phyloP scores from a whole-genome alignment of 2,113 vertebrate genomes.

The Micromys minutus region DNA sequence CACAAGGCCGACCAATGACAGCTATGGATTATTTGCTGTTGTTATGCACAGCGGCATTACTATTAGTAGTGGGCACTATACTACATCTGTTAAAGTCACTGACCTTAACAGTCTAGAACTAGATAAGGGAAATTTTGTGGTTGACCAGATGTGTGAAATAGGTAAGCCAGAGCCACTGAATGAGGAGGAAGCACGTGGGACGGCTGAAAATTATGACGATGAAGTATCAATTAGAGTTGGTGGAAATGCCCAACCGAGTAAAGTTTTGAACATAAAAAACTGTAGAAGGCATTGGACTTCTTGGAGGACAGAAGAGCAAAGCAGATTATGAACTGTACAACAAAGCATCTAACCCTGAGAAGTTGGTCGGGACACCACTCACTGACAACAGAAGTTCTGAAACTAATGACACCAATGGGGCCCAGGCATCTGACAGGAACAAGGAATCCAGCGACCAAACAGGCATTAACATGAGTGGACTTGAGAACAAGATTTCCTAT shows the following conservation, averaged over 20 bases:
- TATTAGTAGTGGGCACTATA: conserved; percentile 98
- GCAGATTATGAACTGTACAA: conserved; percentile 88
- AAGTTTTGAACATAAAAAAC: conserved; percentile 91
- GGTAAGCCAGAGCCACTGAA: conserved; percentile 83
- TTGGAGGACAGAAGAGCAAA: conserved; percentile 95
- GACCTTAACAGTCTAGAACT: conserved; percentile 87
- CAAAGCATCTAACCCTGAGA: conserved; percentile 88
- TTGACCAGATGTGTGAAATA: conserved; percentile 77
- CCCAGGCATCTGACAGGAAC: conserved; percentile 49
- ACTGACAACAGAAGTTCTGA: conserved; percentile 82
- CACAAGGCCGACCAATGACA: conserved; percentile 90
- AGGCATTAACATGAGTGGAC: conserved; percentile 23
- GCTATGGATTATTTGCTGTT: conserved; percentile 95
- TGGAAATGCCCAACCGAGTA: conserved; percentile 81
- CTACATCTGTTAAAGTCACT: conserved; percentile 93
- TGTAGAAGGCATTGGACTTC: conserved; percentile 91
- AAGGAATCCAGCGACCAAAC: conserved; percentile 39
- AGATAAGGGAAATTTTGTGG: conserved; percentile 83
- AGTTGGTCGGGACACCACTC: conserved; percentile 68
- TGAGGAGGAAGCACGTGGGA: conserved; percentile 83
- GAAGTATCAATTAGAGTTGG: conserved; percentile 90
- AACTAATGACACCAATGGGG: conserved; percentile 66
- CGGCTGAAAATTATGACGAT: conserved; percentile 86
- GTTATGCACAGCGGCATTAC: conserved; percentile 99
- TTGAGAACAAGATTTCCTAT: conserved; percentile 81